A percentile compares a stretch with the other conserved stretches of the same genome.
Evolutionary conservation across 1,140 invertebrate species (phyloP).

Genomic region (Ostrea denselamellosa): DNA sequence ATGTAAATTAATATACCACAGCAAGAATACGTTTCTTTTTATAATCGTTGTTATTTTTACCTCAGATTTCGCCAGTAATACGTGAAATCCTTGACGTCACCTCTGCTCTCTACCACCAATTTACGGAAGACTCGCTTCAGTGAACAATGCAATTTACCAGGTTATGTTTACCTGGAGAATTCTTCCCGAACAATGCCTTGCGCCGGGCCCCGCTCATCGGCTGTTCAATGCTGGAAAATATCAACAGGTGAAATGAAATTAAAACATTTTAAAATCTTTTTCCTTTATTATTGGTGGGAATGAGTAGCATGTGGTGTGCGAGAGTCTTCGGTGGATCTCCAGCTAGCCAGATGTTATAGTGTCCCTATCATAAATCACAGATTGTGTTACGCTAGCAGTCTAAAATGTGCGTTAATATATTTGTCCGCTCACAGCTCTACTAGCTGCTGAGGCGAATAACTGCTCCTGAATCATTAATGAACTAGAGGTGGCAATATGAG

Average conservation of each 20-base stretch:
- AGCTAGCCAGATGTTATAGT: neutral
- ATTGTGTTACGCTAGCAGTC: neutral
- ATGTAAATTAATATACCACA: neutral
- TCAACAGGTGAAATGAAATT: conserved; percentile 27
- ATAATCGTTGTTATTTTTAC: neutral
- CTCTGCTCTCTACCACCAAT: neutral
- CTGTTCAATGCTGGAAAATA: conserved; percentile 18
- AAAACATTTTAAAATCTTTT: neutral
- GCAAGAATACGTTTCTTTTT: neutral
- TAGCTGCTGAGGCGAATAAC: neutral
- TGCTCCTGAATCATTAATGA: neutral
- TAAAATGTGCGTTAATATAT: neutral
- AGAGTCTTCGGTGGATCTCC: neutral
- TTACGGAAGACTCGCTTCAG: neutral
- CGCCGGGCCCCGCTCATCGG: neutral
- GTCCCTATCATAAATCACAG: neutral
- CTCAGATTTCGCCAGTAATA: neutral
- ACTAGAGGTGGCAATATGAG: neutral
- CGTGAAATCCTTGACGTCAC: neutral
- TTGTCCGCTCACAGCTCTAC: neutral
- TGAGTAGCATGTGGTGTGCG: neutral
- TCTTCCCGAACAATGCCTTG: conserved; percentile 10
- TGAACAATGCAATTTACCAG: neutral
- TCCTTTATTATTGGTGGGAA: neutral
- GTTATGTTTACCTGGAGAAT: neutral